A percentile compares a stretch with the other conserved stretches of the same genome.
These are phyloP conservation scores for Crocidura indochinensis DNA, from an alignment of 2,797 vertebrate species.

Conservation along the genomic window DNA sequence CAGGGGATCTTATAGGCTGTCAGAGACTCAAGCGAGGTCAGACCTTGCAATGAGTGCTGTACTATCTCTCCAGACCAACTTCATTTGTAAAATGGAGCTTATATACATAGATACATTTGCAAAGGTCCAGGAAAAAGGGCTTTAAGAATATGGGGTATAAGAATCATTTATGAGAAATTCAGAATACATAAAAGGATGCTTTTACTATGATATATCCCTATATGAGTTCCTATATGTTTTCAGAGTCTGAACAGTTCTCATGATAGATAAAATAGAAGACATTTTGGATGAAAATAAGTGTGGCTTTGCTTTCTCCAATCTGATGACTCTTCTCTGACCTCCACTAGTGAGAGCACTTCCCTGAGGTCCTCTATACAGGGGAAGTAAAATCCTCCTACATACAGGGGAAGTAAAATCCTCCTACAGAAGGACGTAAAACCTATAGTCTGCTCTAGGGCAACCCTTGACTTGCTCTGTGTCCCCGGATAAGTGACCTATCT, in stretches of 20 bases:
- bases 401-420: background rate
- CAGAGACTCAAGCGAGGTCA: too few relatives aligned
- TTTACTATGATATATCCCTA: background rate
- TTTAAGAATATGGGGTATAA: background rate
- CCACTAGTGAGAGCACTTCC: too few relatives aligned
- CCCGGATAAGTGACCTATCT: background rate
- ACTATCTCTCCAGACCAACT: too few relatives aligned
- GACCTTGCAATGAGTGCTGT: too few relatives aligned
- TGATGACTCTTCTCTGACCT: rapidly evolving
- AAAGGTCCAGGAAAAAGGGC: background rate
- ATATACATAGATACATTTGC: background rate
- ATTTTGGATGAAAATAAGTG: background rate
- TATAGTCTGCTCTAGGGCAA: background rate
- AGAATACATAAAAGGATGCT: background rate
- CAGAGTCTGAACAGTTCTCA: background rate
- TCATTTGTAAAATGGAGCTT: background rate
- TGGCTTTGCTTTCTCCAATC: background rate
- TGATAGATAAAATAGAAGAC: background rate
- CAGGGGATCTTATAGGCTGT: too few relatives aligned
- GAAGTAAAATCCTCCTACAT: background rate
- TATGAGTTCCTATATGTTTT: background rate
- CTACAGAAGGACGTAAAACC: background rate
- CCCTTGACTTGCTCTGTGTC: background rate
- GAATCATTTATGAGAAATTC: background rate
- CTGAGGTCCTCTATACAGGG: background rate